Conservation (phyloP, 1,140 invertebrate genomes). For the Chionoecetes opilio region DNA sequence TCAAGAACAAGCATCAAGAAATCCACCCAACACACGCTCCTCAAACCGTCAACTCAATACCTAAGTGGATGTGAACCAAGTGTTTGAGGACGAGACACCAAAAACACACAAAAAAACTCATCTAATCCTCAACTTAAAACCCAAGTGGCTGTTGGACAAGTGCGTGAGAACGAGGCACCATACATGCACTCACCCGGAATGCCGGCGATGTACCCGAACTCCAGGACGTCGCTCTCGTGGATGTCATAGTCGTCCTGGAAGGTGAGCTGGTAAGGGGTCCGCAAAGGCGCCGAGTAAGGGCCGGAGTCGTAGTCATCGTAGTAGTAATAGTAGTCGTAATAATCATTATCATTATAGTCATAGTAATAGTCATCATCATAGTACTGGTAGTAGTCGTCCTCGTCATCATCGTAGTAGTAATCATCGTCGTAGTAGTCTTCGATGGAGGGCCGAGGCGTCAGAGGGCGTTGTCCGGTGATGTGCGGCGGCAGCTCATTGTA, state of each 20-base stretch:
- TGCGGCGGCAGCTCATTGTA: slow-evolving; percentile 59
- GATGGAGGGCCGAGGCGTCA: slow-evolving; percentile 40
- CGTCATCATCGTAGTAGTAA: slow-evolving; percentile 66
- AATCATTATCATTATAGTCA: slow-evolving; percentile 65
- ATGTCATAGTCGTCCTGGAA: slow-evolving; percentile 56
- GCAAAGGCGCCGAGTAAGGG: background rate
- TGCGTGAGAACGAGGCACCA: background rate
- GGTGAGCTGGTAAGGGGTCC: slow-evolving; percentile 56
- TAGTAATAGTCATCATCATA: slow-evolving; percentile 55
- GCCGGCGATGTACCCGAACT: slow-evolving; percentile 78
- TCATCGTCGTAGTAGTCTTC: slow-evolving; percentile 34
- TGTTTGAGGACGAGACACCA: no score
- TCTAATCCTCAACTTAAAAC: no score
- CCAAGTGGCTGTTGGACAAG: background rate
- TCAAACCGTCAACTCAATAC: no score
- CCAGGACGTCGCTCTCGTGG: slow-evolving; percentile 71
- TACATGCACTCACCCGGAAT: slow-evolving; percentile 79
- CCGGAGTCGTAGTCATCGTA: slow-evolving; percentile 73
- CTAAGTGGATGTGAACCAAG: no score
- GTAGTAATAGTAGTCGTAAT: slow-evolving; percentile 68
- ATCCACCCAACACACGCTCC: no score
- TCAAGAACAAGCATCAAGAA: no score
- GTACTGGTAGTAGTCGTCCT: slow-evolving; percentile 58
- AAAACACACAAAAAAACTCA: no score
- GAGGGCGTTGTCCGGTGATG: background rate